A percentile compares a stretch with the other conserved stretches of the same genome.
phyloP scores from a whole-genome alignment of 2,888 invertebrate species.

The Archaeoteleia sp. region DNA sequence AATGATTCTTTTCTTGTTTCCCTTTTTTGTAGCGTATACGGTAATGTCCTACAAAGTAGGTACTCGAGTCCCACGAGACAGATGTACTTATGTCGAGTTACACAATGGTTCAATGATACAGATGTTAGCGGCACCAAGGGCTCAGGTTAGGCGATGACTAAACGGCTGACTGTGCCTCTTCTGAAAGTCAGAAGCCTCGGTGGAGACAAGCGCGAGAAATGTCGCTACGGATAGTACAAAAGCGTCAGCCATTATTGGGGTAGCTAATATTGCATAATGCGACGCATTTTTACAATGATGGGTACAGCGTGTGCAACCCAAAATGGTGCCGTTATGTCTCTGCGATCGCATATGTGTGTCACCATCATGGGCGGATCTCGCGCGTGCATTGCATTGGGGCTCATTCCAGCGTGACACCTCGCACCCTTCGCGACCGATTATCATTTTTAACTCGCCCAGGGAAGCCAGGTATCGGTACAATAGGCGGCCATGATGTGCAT shows the following conservation, averaged over 20 bases:
- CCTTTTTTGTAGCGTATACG: conserved; percentile 7
- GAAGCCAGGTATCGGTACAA: conserved; percentile 63
- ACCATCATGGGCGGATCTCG: conserved; percentile 58
- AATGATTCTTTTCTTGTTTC: background rate
- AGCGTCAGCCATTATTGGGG: conserved; percentile 65
- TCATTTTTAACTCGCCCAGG: conserved; percentile 67
- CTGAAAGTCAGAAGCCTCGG: no score
- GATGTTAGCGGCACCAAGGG: conserved; percentile 65
- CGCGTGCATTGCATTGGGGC: conserved; percentile 56
- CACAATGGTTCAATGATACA: conserved; percentile 70
- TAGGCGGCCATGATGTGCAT: conserved; percentile 67
- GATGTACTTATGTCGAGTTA: conserved; percentile 65
- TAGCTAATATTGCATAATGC: conserved; percentile 71
- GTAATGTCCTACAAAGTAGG: background rate
- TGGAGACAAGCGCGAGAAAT: conserved; percentile 1
- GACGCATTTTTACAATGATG: conserved; percentile 53
- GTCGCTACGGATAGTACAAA: conserved; percentile 37
- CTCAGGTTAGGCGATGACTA: no score
- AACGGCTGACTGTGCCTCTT: no score
- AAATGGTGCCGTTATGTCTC: conserved; percentile 36
- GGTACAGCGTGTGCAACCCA: conserved; percentile 17
- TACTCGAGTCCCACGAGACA: conserved; percentile 54
- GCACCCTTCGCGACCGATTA: conserved; percentile 65
- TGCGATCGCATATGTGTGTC: background rate
- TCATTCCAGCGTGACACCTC: conserved; percentile 67